Conservation (phyloP, 2,888 invertebrate genomes). For the Byasa hedistus region DNA sequence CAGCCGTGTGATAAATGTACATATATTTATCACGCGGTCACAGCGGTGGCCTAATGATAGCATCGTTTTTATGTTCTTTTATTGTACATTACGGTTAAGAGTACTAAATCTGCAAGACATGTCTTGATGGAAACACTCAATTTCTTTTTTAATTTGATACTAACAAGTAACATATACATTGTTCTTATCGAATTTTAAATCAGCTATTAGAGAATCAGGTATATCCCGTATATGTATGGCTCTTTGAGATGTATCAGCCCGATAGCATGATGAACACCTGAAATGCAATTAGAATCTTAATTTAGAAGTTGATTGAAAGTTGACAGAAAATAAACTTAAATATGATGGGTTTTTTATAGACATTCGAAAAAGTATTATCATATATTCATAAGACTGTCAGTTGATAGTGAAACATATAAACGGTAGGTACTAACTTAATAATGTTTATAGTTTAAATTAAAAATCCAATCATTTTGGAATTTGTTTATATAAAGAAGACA, state of each 20-base stretch:
- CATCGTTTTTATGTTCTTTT: too few relatives aligned
- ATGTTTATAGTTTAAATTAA: not conserved
- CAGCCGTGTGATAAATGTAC: too few relatives aligned
- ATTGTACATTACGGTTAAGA: too few relatives aligned
- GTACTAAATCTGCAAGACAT: not conserved
- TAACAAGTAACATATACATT: slow-evolving; percentile 76
- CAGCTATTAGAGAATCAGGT: slow-evolving; percentile 64
- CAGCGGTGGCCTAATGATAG: too few relatives aligned
- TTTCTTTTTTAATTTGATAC: slow-evolving; percentile 40
- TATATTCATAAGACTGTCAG: not conserved
- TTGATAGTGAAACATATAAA: not conserved
- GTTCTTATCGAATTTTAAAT: slow-evolving; percentile 48
- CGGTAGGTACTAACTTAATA: not conserved
- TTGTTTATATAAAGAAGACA: not conserved
- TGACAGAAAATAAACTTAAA: too few relatives aligned
- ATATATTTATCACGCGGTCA: too few relatives aligned
- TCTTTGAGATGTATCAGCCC: slow-evolving; percentile 79
- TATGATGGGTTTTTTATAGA: too few relatives aligned
- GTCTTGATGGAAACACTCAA: not conserved
- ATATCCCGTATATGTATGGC: slow-evolving; percentile 78
- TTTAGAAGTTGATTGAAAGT: too few relatives aligned
- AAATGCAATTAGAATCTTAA: slow-evolving; percentile 23
- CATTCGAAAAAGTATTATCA: too few relatives aligned
- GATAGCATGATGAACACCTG: slow-evolving; percentile 82
- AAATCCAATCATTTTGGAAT: not conserved